Percentiles rank a stretch among this genome's conserved stretches.
These are phyloP conservation scores for Ascaphus truei DNA, from an alignment of 2,113 vertebrate species.

Conservation along the genomic window DNA sequence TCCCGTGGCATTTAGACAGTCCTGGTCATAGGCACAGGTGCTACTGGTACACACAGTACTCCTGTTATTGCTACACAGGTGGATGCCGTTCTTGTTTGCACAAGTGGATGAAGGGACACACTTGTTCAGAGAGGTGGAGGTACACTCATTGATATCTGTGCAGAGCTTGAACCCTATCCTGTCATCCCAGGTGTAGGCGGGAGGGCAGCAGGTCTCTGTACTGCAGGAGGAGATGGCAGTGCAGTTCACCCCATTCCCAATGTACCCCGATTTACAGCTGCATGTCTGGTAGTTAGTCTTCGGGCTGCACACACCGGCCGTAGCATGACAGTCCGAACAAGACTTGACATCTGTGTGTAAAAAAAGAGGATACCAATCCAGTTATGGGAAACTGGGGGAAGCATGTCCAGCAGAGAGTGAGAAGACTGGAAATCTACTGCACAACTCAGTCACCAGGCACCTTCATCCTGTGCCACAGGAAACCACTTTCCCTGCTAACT, in stretches of 20 bases:
- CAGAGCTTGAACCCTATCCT: not conserved
- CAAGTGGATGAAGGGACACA: slow-evolving; percentile 6
- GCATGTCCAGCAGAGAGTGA: too few species aligned
- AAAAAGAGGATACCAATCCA: not conserved
- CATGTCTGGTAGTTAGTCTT: slow-evolving; percentile 9
- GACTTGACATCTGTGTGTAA: not conserved
- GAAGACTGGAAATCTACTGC: too few species aligned
- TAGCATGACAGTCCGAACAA: not conserved
- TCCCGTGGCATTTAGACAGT: not conserved
- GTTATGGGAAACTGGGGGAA: not conserved
- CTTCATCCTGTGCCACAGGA: too few species aligned
- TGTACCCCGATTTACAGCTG: not conserved
- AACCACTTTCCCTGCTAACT: too few species aligned
- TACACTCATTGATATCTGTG: slow-evolving; percentile 22
- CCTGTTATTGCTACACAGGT: not conserved
- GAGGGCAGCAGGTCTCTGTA: not conserved
- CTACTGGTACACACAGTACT: not conserved
- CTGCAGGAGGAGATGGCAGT: not conserved
- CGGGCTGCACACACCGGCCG: not conserved
- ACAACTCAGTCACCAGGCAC: too few species aligned
- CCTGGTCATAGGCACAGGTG: not conserved
- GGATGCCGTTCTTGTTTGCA: not conserved
- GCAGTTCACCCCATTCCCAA: slow-evolving; percentile 13
- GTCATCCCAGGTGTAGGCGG: slow-evolving; percentile 16
- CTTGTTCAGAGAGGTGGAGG: not conserved